These are phyloP conservation scores for Phrynocephalus versicolor DNA, from an alignment of 2,113 vertebrate genomes.

Conservation along the genomic window DNA sequence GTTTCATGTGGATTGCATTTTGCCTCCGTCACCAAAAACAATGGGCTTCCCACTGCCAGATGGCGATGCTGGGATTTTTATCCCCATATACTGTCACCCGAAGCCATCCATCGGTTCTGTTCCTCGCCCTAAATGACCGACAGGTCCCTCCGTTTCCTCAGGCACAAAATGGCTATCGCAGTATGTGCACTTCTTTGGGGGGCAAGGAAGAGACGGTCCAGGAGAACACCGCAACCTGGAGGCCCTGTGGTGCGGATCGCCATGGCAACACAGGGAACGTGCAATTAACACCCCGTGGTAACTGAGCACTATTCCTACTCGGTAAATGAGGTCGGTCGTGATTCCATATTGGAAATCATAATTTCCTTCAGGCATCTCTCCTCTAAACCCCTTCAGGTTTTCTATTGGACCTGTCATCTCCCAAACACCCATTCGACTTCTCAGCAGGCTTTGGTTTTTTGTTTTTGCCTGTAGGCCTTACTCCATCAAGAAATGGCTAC, in stretches of 20 bases:
- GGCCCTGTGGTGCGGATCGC: neutral
- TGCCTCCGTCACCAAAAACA: too few species aligned
- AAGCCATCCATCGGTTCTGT: neutral
- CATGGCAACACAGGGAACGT: slow-evolving; percentile 10
- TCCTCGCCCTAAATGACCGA: neutral
- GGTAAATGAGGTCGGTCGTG: neutral
- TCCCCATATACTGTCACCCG: neutral
- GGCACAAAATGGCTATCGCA: neutral
- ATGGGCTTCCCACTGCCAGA: too few species aligned
- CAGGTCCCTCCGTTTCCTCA: neutral
- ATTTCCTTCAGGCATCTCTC: neutral
- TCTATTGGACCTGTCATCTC: neutral
- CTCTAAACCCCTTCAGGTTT: neutral
- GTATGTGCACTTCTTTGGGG: neutral
- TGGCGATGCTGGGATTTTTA: too few species aligned
- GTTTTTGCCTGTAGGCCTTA: neutral
- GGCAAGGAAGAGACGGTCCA: neutral
- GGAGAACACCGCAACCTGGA: neutral
- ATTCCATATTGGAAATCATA: neutral
- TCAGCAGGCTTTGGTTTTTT: too few species aligned
- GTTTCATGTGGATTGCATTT: neutral
- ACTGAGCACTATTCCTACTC: neutral
- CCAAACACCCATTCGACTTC: too few species aligned
- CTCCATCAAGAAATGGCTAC: neutral
- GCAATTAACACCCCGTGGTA: slow-evolving; percentile 7